These are phyloP conservation scores for Cheilinus undulatus DNA, from an alignment of 2,113 vertebrate species.

Conservation along the genomic window DNA sequence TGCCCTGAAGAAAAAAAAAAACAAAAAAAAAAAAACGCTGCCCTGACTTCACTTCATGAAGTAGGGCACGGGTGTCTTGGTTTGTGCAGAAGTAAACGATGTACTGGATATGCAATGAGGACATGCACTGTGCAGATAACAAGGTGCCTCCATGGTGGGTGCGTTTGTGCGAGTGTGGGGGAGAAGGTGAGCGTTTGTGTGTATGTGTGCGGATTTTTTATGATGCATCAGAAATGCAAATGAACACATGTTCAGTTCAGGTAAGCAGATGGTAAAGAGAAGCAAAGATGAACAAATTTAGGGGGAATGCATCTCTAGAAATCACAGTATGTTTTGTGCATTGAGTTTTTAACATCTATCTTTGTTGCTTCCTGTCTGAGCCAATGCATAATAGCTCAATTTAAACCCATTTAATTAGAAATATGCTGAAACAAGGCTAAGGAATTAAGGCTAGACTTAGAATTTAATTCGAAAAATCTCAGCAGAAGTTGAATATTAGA, in stretches of 20 bases:
- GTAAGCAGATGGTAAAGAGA: conserved; percentile 54
- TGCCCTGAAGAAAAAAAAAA: conserved; percentile 33
- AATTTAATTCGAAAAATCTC: background rate
- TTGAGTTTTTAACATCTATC: background rate
- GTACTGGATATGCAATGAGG: conserved; percentile 59
- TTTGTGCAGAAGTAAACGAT: conserved; percentile 58
- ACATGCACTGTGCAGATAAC: conserved; percentile 59
- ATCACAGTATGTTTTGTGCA: conserved; percentile 1
- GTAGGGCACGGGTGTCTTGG: conserved; percentile 53
- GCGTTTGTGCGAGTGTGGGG: conserved; percentile 1
- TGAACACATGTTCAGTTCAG: conserved; percentile 56
- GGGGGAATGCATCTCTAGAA: conserved; percentile 12
- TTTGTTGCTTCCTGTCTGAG: background rate
- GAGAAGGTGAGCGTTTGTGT: background rate
- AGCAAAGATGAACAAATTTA: conserved; percentile 23
- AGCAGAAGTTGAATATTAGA: background rate
- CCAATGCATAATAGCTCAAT: background rate
- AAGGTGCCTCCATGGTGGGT: conserved; percentile 54
- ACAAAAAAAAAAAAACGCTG: conserved; percentile 31
- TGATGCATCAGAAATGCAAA: conserved; percentile 64
- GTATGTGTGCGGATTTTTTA: conserved; percentile 19
- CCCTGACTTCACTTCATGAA: conserved; percentile 59
- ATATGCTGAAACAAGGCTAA: background rate
- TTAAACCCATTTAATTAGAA: background rate
- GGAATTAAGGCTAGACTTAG: background rate